These are phyloP conservation scores for Pitta sordida DNA, from an alignment of 2,113 vertebrate species.

Conservation along the genomic window DNA sequence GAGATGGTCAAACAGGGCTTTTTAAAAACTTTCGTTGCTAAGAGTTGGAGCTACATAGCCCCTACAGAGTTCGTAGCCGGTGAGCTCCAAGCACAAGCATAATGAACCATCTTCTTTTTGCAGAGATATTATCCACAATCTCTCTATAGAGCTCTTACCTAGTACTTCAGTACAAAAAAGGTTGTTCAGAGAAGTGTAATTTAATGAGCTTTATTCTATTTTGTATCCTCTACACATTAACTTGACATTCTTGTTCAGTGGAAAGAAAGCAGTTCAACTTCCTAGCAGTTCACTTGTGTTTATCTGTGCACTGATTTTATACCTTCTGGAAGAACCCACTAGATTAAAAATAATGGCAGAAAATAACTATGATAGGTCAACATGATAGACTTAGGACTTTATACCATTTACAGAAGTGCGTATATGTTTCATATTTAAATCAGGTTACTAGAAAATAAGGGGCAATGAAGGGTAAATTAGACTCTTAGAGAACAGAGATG, in stretches of 20 bases:
- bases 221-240: background rate
- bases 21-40: background rate
- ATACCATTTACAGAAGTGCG: background rate
- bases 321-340: background rate
- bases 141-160: background rate
- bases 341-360: background rate
- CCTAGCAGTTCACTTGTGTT: rapidly evolving
- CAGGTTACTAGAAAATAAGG: background rate
- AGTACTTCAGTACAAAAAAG: background rate
- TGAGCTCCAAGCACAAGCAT: background rate
- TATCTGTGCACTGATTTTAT: background rate
- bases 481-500: background rate
- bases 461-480: background rate
- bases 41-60: background rate
- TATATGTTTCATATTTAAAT: background rate
- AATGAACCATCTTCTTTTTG: background rate
- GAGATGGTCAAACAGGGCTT: background rate
- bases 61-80: background rate
- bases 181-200: background rate
- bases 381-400: background rate
- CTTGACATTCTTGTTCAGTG: background rate
- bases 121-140: background rate
- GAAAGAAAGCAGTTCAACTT: background rate
- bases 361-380: background rate
- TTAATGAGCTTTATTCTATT: background rate